A percentile compares a stretch with the other conserved stretches of the same genome.
These are phyloP conservation scores for Phorcus lineatus DNA, from an alignment of 2,888 invertebrate genomes.

Conservation along the genomic window DNA sequence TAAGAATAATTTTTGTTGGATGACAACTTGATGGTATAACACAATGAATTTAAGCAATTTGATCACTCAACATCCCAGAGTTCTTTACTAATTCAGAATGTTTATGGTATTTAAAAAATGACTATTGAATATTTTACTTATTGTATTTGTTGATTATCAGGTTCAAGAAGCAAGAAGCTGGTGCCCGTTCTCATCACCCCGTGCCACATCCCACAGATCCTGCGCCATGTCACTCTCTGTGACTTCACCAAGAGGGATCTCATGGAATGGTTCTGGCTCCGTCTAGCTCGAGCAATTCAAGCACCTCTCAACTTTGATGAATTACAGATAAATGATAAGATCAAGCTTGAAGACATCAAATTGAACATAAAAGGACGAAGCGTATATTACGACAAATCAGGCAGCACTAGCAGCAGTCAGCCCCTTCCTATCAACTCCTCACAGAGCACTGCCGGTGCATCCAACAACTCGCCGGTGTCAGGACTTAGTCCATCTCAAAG, in stretches of 20 bases:
- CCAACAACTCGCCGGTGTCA: background rate
- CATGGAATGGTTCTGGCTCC: constrained; percentile 81
- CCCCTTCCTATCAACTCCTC: background rate
- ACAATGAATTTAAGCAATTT: too few relatives aligned
- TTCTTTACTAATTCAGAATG: too few relatives aligned
- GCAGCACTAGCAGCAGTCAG: constrained; percentile 2
- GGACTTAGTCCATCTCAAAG: too few relatives aligned
- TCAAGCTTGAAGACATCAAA: background rate
- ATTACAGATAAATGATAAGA: background rate
- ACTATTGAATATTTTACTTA: background rate
- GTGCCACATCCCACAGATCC: constrained; percentile 58
- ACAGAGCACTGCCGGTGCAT: background rate
- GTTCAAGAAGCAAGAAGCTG: constrained; percentile 66
- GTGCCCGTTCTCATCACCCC: constrained; percentile 65
- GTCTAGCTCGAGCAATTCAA: constrained; percentile 89
- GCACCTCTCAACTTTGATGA: constrained; percentile 79
- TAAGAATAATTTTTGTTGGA: too few relatives aligned
- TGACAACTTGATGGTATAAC: too few relatives aligned
- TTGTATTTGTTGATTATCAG: constrained; percentile 49
- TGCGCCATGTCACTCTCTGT: constrained; percentile 60
- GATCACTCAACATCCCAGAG: too few relatives aligned
- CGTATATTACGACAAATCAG: background rate
- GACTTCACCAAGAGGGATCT: constrained; percentile 65
- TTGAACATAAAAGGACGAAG: background rate
- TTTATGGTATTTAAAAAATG: too few relatives aligned